Conservation (phyloP, 2,113 vertebrate species). For the Scartelaos histophorus region DNA sequence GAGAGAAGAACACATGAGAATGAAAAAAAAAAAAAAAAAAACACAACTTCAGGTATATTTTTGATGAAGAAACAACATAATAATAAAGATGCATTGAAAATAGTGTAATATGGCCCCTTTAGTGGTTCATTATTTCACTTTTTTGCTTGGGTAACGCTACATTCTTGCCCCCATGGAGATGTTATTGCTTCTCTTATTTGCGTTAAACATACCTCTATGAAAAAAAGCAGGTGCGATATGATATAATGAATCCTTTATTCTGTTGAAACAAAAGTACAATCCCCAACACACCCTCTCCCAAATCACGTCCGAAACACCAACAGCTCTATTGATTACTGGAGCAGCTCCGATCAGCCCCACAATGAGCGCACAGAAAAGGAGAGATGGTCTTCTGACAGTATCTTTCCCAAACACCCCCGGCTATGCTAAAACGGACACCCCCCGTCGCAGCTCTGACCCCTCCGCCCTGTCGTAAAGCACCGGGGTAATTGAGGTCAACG, state of each 20-base stretch:
- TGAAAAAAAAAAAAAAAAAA: too few relatives aligned
- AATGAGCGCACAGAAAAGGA: neutral
- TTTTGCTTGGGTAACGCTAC: too few relatives aligned
- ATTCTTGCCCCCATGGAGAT: too few relatives aligned
- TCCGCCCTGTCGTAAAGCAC: constrained; percentile 38
- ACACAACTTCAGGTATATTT: too few relatives aligned
- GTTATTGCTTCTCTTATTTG: too few relatives aligned
- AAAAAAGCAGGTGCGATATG: neutral
- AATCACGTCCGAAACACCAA: constrained; percentile 13
- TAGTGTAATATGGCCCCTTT: too few relatives aligned
- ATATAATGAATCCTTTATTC: neutral
- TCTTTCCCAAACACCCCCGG: constrained; percentile 50
- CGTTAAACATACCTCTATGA: too few relatives aligned
- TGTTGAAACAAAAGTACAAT: neutral
- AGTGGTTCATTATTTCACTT: too few relatives aligned
- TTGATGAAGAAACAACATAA: too few relatives aligned
- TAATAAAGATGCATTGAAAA: too few relatives aligned
- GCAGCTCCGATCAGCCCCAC: neutral
- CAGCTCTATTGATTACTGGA: neutral
- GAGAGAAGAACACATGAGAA: too few relatives aligned
- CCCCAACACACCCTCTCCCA: neutral
- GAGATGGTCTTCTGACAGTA: constrained; percentile 17
- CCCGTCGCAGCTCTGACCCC: constrained; percentile 50
- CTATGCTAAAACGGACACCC: constrained; percentile 46
- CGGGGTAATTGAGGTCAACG: constrained; percentile 68